These are phyloP conservation scores for Papilio gigon DNA, from an alignment of 2,888 invertebrate genomes.

Conservation along the genomic window DNA sequence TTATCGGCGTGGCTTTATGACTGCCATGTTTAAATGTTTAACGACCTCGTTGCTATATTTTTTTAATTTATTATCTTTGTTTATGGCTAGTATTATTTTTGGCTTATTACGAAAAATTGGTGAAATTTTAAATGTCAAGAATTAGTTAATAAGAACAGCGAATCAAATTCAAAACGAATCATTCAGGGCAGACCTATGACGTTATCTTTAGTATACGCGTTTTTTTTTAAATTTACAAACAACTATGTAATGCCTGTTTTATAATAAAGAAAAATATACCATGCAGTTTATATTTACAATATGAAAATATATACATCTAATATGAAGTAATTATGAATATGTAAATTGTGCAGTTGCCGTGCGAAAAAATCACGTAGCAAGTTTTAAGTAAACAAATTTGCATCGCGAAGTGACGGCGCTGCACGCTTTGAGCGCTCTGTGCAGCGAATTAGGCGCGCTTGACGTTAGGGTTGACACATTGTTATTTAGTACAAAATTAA, in stretches of 20 bases:
- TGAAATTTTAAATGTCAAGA: too few species aligned
- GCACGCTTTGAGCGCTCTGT: constrained; percentile 28
- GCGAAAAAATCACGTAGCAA: constrained; percentile 33
- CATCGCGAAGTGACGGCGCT: constrained; percentile 37
- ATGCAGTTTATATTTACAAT: constrained; percentile 2
- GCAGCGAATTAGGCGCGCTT: constrained; percentile 35
- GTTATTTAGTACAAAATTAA: background rate
- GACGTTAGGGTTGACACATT: constrained; percentile 22
- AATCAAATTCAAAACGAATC: too few species aligned
- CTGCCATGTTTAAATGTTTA: constrained; percentile 29
- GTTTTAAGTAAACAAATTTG: constrained; percentile 38
- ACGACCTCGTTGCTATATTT: constrained; percentile 26
- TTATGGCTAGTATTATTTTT: constrained; percentile 9
- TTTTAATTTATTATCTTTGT: constrained; percentile 32
- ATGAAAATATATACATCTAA: constrained; percentile 6
- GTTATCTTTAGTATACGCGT: too few species aligned
- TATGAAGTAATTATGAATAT: constrained; percentile 38
- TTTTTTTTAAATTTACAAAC: background rate
- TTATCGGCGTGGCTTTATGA: constrained; percentile 36
- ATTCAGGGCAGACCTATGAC: too few species aligned
- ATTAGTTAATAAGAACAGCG: too few species aligned
- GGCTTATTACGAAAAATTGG: background rate
- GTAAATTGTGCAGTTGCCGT: constrained; percentile 32
- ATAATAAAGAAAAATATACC: background rate
- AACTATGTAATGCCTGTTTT: background rate